These are phyloP conservation scores for Spinus olivaceus DNA, from an alignment of 2,797 vertebrate genomes.

Conservation along the genomic window DNA sequence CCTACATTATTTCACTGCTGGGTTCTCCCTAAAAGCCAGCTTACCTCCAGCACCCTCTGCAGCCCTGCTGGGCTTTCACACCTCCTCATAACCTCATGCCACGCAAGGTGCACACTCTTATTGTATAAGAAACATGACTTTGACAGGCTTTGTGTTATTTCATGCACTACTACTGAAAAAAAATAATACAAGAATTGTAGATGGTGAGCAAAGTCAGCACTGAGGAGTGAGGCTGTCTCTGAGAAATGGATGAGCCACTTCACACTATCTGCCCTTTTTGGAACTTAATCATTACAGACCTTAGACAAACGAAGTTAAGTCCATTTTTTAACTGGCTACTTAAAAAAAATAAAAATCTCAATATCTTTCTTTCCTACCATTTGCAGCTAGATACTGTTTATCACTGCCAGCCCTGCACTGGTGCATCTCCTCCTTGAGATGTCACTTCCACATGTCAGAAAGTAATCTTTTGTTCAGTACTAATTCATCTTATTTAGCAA, in stretches of 20 bases:
- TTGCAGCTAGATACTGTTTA: neutral
- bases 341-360: neutral
- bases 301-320: neutral
- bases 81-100: neutral
- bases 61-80: neutral
- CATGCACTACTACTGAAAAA: neutral
- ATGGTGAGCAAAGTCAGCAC: neutral
- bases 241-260: neutral
- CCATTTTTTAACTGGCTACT: neutral
- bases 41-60: neutral
- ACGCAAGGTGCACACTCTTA: neutral
- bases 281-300: neutral
- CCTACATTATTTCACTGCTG: neutral
- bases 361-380: neutral
- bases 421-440: neutral
- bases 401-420: neutral
- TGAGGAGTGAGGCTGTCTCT: neutral
- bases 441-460: neutral
- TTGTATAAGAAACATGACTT: neutral
- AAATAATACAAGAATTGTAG: neutral
- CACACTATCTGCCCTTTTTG: neutral
- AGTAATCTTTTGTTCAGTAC: neutral
- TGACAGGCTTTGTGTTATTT: neutral
- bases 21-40: neutral
- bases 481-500: neutral